A percentile compares a stretch with the other conserved stretches of the same genome.
phyloP scores from a whole-genome alignment of 2,797 vertebrate species.

The Sphenopsis melanotis region DNA sequence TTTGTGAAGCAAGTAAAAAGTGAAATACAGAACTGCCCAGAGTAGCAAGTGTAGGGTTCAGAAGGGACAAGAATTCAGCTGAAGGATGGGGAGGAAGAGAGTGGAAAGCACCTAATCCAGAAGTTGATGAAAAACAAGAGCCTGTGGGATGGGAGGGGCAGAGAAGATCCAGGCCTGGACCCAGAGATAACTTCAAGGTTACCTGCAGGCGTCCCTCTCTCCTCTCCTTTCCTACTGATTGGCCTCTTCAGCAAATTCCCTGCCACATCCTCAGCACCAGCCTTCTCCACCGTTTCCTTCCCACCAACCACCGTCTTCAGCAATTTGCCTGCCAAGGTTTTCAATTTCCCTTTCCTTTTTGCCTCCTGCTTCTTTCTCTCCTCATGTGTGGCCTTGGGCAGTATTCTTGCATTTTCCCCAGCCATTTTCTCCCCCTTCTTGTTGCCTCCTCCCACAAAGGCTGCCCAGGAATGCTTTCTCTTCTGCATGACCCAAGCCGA shows the following conservation, averaged over 20 bases:
- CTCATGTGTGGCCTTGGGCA: not conserved
- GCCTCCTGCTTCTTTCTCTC: not conserved
- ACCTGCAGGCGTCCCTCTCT: not conserved
- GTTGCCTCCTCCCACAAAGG: not conserved
- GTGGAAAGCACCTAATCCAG: not conserved
- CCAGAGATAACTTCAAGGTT: not conserved
- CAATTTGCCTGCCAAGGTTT: conserved; percentile 14
- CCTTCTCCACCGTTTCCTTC: not conserved
- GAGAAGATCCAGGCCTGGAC: not conserved
- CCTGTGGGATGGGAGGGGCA: not conserved
- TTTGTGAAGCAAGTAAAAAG: not conserved
- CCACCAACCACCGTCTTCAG: not conserved
- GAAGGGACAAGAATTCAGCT: not conserved
- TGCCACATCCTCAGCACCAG: not conserved
- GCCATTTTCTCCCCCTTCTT: not conserved
- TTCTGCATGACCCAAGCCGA: conserved; percentile 27
- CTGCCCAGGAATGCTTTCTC: not conserved
- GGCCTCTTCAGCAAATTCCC: not conserved
- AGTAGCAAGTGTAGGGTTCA: not conserved
- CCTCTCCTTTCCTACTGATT: not conserved
- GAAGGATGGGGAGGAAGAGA: not conserved
- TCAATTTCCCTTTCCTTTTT: not conserved
- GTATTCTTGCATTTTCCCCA: not conserved
- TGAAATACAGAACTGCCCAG: not conserved
- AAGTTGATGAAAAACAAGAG: not conserved